Conservation (phyloP, 2,113 vertebrate species). For the Pangasianodon gigas region DNA sequence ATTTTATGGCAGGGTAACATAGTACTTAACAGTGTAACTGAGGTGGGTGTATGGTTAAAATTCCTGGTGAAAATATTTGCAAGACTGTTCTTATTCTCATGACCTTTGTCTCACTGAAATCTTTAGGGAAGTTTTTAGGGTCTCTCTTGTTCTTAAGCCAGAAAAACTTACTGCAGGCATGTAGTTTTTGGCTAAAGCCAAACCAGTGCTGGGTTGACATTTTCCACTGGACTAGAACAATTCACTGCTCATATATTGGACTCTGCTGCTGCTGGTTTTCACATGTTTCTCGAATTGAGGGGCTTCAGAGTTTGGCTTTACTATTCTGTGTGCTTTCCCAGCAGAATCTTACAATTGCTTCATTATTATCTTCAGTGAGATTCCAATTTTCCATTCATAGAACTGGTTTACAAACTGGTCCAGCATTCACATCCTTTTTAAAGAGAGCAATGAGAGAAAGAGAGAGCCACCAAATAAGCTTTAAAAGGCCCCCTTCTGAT, state of each 20-base stretch:
- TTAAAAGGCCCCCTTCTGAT: conserved; percentile 34
- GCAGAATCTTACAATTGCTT: conserved; percentile 35
- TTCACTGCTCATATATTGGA: not conserved
- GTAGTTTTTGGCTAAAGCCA: conserved; percentile 18
- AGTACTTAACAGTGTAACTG: not conserved
- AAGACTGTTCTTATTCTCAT: conserved; percentile 57
- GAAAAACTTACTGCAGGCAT: not conserved
- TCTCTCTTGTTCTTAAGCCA: not conserved
- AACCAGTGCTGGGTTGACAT: conserved; percentile 26
- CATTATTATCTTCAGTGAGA: conserved; percentile 47
- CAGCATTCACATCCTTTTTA: conserved; percentile 41
- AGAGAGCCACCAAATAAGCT: conserved; percentile 36
- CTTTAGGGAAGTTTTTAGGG: conserved; percentile 15
- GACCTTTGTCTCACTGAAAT: conserved; percentile 58
- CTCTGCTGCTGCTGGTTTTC: not conserved
- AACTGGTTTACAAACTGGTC: conserved; percentile 11
- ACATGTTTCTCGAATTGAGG: conserved; percentile 1
- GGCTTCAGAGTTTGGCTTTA: conserved; percentile 41
- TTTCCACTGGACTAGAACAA: conserved; percentile 23
- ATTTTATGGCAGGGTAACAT: not conserved
- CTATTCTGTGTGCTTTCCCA: conserved; percentile 19
- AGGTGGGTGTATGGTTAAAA: conserved; percentile 57
- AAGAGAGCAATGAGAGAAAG: conserved; percentile 40
- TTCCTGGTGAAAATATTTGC: conserved; percentile 59
- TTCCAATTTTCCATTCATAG: conserved; percentile 52